Conservation (phyloP, 1,140 invertebrate species). For the Riptortus pedestris region DNA sequence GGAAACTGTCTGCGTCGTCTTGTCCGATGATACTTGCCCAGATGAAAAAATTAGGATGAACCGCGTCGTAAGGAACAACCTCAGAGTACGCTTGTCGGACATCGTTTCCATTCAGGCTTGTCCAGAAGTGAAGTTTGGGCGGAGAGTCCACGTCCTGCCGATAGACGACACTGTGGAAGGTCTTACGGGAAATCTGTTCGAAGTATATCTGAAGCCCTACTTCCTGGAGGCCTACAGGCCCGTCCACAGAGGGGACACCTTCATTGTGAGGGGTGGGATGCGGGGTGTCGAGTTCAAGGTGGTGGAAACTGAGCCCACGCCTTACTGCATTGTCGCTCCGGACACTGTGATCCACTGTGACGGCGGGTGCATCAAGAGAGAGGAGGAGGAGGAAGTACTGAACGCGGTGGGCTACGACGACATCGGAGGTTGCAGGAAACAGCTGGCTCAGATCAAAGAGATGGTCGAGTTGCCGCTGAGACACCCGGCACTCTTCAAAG, state of each 20-base stretch:
- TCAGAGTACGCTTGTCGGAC: conserved; percentile 89
- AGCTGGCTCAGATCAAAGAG: conserved; percentile 98
- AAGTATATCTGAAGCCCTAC: conserved; percentile 97
- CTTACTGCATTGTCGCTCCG: conserved; percentile 96
- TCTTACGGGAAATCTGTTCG: conserved; percentile 90
- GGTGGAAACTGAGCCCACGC: conserved; percentile 92
- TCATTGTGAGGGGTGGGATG: conserved; percentile 97
- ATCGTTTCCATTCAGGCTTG: conserved; percentile 88
- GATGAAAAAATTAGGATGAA: conserved; percentile 99
- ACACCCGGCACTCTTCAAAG: conserved; percentile 97
- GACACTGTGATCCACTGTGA: conserved; percentile 98
- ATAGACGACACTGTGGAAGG: conserved; percentile 97
- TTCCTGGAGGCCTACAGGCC: conserved; percentile 98
- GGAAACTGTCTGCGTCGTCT: conserved; percentile 95
- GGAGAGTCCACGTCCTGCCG: conserved; percentile 92
- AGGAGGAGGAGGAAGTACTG: conserved; percentile 95
- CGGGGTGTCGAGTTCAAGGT: conserved; percentile 99
- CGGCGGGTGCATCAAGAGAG: conserved; percentile 95
- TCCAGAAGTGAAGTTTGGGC: conserved; percentile 96
- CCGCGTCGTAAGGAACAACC: conserved; percentile 90
- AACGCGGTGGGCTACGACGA: conserved; percentile 99
- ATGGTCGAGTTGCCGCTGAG: conserved; percentile 98
- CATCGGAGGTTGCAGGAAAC: conserved; percentile 96
- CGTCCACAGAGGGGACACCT: conserved; percentile 94
- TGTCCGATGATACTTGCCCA: conserved; percentile 88